Evolutionary conservation across 2,888 invertebrate genomes (phyloP), one percentile per base, ranked within the genome.

Genomic region (Loripinus fragilis): DNA sequence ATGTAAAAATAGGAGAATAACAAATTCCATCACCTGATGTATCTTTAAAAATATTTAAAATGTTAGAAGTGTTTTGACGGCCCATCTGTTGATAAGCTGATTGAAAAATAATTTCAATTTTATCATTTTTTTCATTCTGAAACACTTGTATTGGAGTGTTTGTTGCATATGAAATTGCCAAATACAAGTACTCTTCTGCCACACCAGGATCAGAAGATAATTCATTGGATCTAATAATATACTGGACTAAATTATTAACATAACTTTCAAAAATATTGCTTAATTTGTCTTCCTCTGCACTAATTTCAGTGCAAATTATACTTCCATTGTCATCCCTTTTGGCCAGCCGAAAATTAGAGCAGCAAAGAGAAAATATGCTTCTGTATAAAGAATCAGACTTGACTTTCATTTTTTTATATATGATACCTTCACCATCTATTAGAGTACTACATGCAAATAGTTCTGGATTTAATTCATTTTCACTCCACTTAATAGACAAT

Each of bases 81-180:
- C 50, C 50, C 50, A 50, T 20, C n/a, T 50, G 10, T n/a, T n/a
- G 50, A 50, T 50, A 50, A 20, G 5, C n/a, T n/a, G 50, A 12
- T 50, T 50, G 50, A 20, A 50, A 50, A 50, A 50, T 5, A 50
- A 50, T 15, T 23, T 50, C 50, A 50, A 50, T 50, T 50, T 50
- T 7, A 50, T 23, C 20, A 12, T 10, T 7, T 50, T 50, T n/a
- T 17, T 5, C 17, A n/a, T 12, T 50, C 5, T 50, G 50, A 50
- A 50, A 50, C 10, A 50, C 50, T 12, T 50, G 8, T 7, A 50
- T 20, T 17, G 50, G 50, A 50, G n/a, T 50, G 23, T 20, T 50
- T 7, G 20, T 20, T 50, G n/a, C 10, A 50, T 50, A 50, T 50
- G 50, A 50, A 50, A 50, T 50, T 50, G 50, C 50, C 7, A n/a